Conservation (phyloP, 2,113 vertebrate species). For the Vulpes ferrilata region DNA sequence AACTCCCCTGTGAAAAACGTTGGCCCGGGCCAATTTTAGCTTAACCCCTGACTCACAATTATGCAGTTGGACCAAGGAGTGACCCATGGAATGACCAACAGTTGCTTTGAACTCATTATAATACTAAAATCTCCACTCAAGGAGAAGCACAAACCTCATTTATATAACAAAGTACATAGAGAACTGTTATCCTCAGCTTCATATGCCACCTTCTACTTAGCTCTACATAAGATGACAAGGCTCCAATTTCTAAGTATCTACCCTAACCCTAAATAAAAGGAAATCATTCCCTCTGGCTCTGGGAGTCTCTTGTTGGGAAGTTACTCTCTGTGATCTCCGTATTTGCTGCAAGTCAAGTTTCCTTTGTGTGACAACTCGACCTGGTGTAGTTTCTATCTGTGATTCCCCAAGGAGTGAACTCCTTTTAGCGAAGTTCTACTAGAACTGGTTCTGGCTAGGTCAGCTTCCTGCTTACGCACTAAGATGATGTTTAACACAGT, state of each 20-base stretch:
- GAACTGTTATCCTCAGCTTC: not conserved
- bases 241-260: not conserved
- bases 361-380: not conserved
- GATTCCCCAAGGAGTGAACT: not conserved
- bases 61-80: not conserved
- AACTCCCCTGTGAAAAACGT: not conserved
- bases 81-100: not conserved
- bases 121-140: not conserved
- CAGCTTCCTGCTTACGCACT: not conserved
- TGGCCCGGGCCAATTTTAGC: not conserved
- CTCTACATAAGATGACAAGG: not conserved
- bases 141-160: not conserved
- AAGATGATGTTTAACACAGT: not conserved
- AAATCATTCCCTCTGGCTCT: not conserved
- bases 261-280: not conserved
- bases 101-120: not conserved
- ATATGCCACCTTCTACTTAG: not conserved
- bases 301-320: not conserved
- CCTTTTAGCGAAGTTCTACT: not conserved
- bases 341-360: not conserved
- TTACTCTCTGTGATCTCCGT: not conserved
- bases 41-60: not conserved
- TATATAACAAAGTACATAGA: not conserved
- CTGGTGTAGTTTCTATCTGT: not conserved
- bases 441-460: not conserved